phyloP scores from a whole-genome alignment of 1,140 invertebrate genomes.

The Brachionus sp. region DNA sequence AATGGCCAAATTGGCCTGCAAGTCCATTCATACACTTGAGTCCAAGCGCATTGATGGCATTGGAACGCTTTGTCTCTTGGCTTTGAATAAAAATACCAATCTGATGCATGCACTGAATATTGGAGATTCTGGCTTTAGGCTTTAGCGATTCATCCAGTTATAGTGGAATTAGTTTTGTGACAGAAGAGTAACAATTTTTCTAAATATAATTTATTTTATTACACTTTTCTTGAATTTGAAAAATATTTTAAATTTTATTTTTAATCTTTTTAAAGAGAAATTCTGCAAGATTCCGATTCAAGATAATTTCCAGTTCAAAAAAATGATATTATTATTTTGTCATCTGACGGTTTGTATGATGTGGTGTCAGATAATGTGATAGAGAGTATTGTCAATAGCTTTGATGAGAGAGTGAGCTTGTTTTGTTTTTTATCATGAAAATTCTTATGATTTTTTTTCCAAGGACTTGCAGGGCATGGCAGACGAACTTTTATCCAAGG shows the following conservation, averaged over 20 bases:
- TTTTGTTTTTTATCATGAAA: not conserved
- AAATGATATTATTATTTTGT: slow-evolving; percentile 37
- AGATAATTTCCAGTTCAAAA: slow-evolving; percentile 6
- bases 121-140: slow-evolving; percentile 39
- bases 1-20: not conserved
- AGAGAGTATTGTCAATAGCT: slow-evolving; percentile 8
- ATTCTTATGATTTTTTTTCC: not conserved
- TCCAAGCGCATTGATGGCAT: slow-evolving; percentile 35
- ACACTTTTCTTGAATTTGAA: too few species aligned
- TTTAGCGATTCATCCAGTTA: slow-evolving; percentile 29
- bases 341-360: slow-evolving; percentile 44
- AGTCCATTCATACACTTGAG: slow-evolving; percentile 33
- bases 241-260: too few species aligned
- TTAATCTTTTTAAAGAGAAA: slow-evolving; percentile 13
- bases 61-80: slow-evolving; percentile 43
- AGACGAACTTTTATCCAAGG: slow-evolving; percentile 29
- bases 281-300: not conserved
- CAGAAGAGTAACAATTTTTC: slow-evolving; percentile 19
- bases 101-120: slow-evolving; percentile 37
- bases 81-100: slow-evolving; percentile 20
- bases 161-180: slow-evolving; percentile 39
- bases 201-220: not conserved
- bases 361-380: slow-evolving; percentile 7
- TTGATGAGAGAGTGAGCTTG: not conserved
- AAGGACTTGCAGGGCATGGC: slow-evolving; percentile 37